A percentile compares a stretch with the other conserved stretches of the same genome.
phyloP scores from a whole-genome alignment of 2,888 invertebrate genomes.

The Serrognathus titanus region DNA sequence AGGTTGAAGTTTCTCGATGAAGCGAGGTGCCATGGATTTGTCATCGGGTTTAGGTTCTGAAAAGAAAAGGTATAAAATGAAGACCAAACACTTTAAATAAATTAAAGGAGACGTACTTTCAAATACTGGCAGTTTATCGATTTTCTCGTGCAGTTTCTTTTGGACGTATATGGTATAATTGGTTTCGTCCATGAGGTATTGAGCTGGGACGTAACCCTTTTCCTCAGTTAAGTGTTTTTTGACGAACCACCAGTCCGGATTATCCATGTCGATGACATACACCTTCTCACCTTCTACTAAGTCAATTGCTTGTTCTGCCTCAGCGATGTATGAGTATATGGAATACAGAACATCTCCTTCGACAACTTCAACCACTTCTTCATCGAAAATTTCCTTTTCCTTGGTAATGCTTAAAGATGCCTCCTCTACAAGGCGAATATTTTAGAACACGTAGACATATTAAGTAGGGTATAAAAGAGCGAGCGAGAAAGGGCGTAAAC shows the following conservation, averaged over 20 bases:
- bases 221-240: conserved; percentile 85
- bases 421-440: conserved; percentile 39
- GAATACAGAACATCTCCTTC: conserved; percentile 79
- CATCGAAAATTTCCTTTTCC: conserved; percentile 43
- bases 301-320: conserved; percentile 83
- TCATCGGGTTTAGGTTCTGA: conserved; percentile 76
- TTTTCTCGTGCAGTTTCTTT: conserved; percentile 85
- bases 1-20: conserved; percentile 80
- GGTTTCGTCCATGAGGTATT: conserved; percentile 77
- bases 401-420: conserved; percentile 50
- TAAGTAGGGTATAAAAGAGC: too few species aligned
- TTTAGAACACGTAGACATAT: too few species aligned
- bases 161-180: conserved; percentile 81
- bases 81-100: background rate
- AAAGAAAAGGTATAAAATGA: conserved; percentile 28
- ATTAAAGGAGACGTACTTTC: conserved; percentile 67
- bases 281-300: conserved; percentile 88
- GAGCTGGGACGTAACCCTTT: conserved; percentile 91
- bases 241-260: conserved; percentile 91
- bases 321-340: conserved; percentile 80
- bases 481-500: too few species aligned
- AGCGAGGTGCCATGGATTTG: conserved; percentile 77
- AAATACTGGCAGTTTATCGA: conserved; percentile 86
- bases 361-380: conserved; percentile 51
- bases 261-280: conserved; percentile 76